Conservation (phyloP, 2,888 invertebrate species). For the Aleiodes alternator region DNA sequence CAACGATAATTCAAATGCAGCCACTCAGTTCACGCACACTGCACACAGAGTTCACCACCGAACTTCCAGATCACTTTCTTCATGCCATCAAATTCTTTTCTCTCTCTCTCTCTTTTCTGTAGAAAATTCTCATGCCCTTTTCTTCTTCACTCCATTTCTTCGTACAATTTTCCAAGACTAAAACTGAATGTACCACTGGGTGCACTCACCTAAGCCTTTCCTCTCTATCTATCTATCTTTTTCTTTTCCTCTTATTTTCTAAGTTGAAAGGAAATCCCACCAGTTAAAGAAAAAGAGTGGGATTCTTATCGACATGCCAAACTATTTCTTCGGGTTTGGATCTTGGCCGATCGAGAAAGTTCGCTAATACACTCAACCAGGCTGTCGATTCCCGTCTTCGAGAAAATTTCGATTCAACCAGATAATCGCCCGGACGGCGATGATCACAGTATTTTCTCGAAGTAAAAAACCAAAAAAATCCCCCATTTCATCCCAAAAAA, state of each 20-base stretch:
- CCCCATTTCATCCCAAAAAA: no score
- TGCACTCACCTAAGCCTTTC: constrained; percentile 53
- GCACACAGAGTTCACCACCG: constrained; percentile 29
- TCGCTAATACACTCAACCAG: constrained; percentile 53
- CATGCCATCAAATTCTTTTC: not conserved
- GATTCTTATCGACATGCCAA: constrained; percentile 54
- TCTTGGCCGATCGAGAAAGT: constrained; percentile 53
- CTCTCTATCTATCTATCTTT: no score
- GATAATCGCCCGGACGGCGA: constrained; percentile 24
- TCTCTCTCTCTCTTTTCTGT: not conserved
- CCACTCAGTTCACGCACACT: constrained; percentile 2
- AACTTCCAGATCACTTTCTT: constrained; percentile 14
- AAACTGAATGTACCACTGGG: constrained; percentile 39
- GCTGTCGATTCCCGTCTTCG: constrained; percentile 47
- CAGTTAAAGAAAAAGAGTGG: constrained; percentile 44
- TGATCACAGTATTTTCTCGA: constrained; percentile 1
- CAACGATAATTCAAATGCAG: no score
- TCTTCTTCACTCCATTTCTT: constrained; percentile 25
- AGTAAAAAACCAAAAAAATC: not conserved
- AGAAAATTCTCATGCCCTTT: no score
- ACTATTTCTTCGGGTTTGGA: constrained; percentile 50
- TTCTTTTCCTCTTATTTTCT: constrained; percentile 13
- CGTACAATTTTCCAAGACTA: constrained; percentile 48
- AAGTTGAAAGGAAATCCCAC: constrained; percentile 49
- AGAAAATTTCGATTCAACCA: constrained; percentile 38